Base-by-base conservation (phyloP, 2,888 invertebrate species). In the Bellardia pandia region DNA sequence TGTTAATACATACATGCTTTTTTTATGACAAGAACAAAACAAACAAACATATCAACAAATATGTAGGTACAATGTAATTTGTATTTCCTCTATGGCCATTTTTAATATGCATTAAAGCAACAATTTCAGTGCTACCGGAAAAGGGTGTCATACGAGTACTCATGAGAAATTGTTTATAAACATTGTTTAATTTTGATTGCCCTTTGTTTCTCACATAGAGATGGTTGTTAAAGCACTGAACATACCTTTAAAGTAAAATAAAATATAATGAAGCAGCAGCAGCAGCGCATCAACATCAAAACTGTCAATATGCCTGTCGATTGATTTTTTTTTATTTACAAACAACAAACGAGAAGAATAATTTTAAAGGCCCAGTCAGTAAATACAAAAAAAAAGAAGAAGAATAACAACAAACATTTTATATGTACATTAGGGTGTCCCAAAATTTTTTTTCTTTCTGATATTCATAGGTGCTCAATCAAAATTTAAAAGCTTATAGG, bases 101-200 rank as follows among this genome's bases (percentile, higher is more conserved):
- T 62, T 75, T 85, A 79, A 76, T 84, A 74, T 78, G 71, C 80
- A 81, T 71, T 69, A 75, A 45, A 79, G 79, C 85, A 79, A 79
- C 71, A 77, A 79, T 62, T 85, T 62, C 16, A 62, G 11, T 71
- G 45, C 37, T 58, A 78, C 86, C 84, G 86, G 84, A 87, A 87
- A 83, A 78, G 81, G 85, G 87, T 87, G 87, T 85, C 85, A 84
- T 77, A 23, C 23, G 23, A 23, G 23, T 23, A 58, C 76, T 72
- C 56, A 78, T 68, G 81, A 62, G 62, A 85, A 69, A 80, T 53
- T 30, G 37, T 37, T 51, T 56, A 71, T 80, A 75, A 45, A 72
- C 51, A 74, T 82, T 82, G 16, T 68, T 72, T 37, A 37, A 75
- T 60, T 79, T 78, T 76, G 37, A 53, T 79, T 79, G 71, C 64